Conservation (phyloP, 2,113 vertebrate genomes). For the Sitta europaea region DNA sequence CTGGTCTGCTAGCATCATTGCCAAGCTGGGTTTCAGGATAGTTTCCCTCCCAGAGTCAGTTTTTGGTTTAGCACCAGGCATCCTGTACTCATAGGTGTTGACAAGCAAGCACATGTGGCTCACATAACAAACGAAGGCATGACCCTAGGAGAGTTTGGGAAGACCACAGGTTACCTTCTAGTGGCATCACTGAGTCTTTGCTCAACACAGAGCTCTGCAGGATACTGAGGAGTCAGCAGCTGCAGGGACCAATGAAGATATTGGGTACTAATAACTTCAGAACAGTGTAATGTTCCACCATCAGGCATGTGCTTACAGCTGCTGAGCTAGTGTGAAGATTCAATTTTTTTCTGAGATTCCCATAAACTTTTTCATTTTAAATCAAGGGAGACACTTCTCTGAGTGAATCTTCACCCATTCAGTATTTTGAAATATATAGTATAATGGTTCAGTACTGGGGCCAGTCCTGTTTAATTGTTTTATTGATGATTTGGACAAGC, state of each 20-base stretch:
- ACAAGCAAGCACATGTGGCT: background rate
- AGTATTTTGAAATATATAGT: background rate
- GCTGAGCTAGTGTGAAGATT: background rate
- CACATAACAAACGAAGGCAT: background rate
- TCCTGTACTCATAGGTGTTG: background rate
- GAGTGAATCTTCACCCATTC: background rate
- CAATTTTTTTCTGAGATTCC: background rate
- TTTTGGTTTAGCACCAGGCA: background rate
- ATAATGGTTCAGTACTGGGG: background rate
- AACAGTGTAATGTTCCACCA: background rate
- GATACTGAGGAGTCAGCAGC: background rate
- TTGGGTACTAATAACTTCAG: background rate
- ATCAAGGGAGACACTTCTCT: background rate
- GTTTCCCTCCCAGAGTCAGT: background rate
- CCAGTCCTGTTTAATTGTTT: background rate
- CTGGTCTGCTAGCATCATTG: background rate
- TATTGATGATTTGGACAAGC: background rate
- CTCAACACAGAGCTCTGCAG: background rate
- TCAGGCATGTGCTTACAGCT: background rate
- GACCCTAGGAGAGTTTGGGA: background rate
- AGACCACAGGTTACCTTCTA: background rate
- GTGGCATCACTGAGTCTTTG: background rate
- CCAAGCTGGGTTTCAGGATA: background rate
- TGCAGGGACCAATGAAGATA: background rate
- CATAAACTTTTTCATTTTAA: background rate